Evolutionary conservation across 2,888 invertebrate genomes (phyloP), one percentile per base, ranked within the genome.

Genomic region (Phragmatobia fuliginosa): DNA sequence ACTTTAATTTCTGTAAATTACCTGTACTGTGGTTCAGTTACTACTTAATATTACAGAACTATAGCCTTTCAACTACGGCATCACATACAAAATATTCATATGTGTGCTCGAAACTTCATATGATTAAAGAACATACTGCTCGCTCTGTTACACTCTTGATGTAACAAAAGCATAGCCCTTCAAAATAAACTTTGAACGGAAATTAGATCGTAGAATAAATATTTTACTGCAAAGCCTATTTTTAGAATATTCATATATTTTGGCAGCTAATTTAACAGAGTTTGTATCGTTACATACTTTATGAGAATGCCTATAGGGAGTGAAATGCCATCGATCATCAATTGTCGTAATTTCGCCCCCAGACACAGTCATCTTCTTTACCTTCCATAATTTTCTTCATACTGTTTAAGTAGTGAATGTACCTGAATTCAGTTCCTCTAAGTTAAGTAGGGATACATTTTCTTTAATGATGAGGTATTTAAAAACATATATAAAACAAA

Each of bases 31-130:
- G 28, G 14, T 7, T 28, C 61, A 49, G 36, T 56, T 62, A 21
- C 68, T 70, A 68, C 63, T 78, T 71, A 72, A 75, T 75, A 79
- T 75, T 73, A 58, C 76, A 56, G 66, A 62, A 69, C 77, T 63
- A 68, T 56, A 72, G 70, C 71, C 61, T 52, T 56, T 72, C 62
- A 49, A 61, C 68, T 62, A 28, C 36, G 33, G 33, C 49, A 61
- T 52, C 66, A 70, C 52, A 70, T 68, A 72, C 52, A 69, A 78
- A 80, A 56, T 52, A 36, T 62, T 31, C 63, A 36, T 33, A 65
- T 67, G 67, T 63, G 45, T 49, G 25, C 16, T 56, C 14, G 28
- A 5, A 52, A 65, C 25, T 32, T 68, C 70, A 52, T 68, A 72
- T 71, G 72, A 41, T 76, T 60, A 32, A n/a, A n/a, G 33, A 49